These are phyloP conservation scores for Nyctalus aviator DNA, from an alignment of 2,797 vertebrate species.

Conservation along the genomic window DNA sequence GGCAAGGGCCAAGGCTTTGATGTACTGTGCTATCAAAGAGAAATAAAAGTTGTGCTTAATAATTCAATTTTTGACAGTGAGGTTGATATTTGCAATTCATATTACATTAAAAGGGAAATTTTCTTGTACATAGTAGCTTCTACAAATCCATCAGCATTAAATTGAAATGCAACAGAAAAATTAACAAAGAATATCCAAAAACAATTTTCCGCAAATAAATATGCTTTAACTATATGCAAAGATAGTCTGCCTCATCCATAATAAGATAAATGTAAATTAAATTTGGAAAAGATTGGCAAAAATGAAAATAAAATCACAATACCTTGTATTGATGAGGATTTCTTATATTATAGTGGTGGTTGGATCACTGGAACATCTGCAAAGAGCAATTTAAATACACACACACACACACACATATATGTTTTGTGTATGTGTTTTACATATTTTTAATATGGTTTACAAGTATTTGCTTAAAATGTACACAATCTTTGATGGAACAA, in stretches of 20 bases:
- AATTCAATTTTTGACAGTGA: neutral
- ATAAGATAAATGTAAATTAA: neutral
- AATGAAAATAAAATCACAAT: neutral
- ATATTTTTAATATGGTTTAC: neutral
- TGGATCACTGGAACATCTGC: neutral
- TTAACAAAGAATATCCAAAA: neutral
- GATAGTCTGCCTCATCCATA: neutral
- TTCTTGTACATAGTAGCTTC: neutral
- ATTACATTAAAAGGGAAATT: neutral
- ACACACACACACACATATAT: too few species aligned
- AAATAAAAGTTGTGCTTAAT: neutral
- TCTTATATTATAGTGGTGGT: neutral
- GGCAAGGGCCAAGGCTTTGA: neutral
- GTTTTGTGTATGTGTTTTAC: neutral
- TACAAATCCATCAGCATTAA: constrained; percentile 2
- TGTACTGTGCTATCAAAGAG: neutral
- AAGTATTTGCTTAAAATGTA: neutral
- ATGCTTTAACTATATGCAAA: neutral
- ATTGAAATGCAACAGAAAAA: constrained; percentile 37
- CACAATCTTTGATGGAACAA: neutral
- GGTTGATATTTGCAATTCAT: neutral
- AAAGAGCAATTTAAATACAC: neutral
- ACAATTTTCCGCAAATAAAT: constrained; percentile 24
- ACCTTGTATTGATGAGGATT: neutral
- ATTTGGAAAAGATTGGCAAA: neutral